Evolutionary conservation across 2,888 invertebrate genomes (phyloP).

Genomic region (Hydropsyche betteni): DNA sequence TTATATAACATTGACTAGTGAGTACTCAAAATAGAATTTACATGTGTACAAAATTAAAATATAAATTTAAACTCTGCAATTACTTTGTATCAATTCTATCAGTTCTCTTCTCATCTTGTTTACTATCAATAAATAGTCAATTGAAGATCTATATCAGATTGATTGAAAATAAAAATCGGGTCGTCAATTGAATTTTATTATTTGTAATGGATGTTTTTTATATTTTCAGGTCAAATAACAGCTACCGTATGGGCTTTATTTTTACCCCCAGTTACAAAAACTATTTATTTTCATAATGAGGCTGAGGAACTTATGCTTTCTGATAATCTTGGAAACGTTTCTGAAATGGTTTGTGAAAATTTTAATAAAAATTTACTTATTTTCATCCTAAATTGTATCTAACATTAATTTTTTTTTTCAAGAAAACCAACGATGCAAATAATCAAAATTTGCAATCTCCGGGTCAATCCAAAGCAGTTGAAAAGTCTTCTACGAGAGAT

Average conservation of each 20-base stretch:
- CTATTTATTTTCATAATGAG: conserved; percentile 79
- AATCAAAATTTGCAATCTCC: too few species aligned
- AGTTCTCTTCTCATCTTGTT: too few species aligned
- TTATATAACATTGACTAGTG: conserved; percentile 80
- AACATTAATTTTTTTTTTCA: background rate
- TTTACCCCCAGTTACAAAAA: conserved; percentile 76
- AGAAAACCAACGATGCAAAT: too few species aligned
- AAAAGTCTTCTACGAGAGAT: too few species aligned
- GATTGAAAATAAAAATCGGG: too few species aligned
- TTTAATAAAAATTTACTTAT: background rate
- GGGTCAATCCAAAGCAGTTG: too few species aligned
- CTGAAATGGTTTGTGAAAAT: background rate
- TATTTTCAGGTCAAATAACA: conserved; percentile 69
- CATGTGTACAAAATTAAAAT: too few species aligned
- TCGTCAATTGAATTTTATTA: background rate
- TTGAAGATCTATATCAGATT: too few species aligned
- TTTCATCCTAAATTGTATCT: background rate
- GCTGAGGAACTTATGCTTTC: background rate
- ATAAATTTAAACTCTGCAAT: too few species aligned
- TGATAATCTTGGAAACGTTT: background rate
- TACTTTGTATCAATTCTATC: too few species aligned
- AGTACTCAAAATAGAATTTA: conserved; percentile 47
- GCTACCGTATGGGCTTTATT: conserved; percentile 79
- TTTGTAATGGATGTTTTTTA: background rate
- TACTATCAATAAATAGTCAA: too few species aligned